These are phyloP conservation scores for Goniozus legneri DNA, from an alignment of 1,140 invertebrate genomes.

Conservation along the genomic window DNA sequence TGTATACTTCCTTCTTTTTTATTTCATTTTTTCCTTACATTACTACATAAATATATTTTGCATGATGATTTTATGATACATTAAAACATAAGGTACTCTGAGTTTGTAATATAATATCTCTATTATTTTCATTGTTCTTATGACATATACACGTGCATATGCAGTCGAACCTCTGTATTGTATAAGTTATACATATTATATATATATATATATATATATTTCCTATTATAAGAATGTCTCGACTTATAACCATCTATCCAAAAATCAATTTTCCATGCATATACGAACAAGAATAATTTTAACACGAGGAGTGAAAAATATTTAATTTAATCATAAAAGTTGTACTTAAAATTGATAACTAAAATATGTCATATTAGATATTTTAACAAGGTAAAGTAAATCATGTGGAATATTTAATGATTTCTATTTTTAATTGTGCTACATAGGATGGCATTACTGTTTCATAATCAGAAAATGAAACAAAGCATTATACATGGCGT, in stretches of 20 bases:
- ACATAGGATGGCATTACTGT: no score
- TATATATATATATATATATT: neutral
- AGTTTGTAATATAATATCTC: constrained; percentile 21
- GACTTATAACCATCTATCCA: constrained; percentile 12
- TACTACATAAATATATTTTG: constrained; percentile 27
- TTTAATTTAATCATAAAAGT: constrained; percentile 5
- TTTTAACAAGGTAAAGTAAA: no score
- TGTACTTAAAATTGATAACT: neutral
- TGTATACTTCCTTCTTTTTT: neutral
- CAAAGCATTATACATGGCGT: no score
- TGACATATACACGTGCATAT: constrained; percentile 17
- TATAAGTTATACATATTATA: constrained; percentile 24
- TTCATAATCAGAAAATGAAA: no score
- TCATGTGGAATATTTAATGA: no score
- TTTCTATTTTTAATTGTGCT: no score
- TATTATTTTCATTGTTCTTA: no score
- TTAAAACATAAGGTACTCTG: constrained; percentile 20
- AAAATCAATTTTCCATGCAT: constrained; percentile 4
- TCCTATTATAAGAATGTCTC: constrained; percentile 6
- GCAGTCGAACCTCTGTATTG: constrained; percentile 11
- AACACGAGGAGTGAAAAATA: constrained; percentile 15
- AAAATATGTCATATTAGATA: no score
- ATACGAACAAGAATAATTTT: constrained; percentile 8
- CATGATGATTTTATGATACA: constrained; percentile 5
- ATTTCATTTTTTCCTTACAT: constrained; percentile 17